These are phyloP conservation scores for Agonopterix arenella DNA, from an alignment of 2,888 invertebrate species.

Conservation along the genomic window DNA sequence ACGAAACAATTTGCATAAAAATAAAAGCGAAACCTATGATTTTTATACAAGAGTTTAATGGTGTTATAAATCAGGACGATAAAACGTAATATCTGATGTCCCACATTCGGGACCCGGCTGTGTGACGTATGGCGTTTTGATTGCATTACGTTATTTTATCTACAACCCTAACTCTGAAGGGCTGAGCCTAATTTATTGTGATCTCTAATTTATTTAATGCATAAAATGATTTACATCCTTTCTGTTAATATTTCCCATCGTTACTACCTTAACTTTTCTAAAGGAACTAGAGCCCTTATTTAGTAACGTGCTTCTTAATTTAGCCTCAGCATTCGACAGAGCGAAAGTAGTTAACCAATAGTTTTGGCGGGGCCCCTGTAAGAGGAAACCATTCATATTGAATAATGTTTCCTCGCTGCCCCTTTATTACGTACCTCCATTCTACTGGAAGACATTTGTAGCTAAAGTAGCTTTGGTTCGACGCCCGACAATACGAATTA, in stretches of 20 bases:
- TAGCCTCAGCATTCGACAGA: slow-evolving; percentile 30
- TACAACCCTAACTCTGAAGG: slow-evolving; percentile 3
- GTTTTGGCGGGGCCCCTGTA: slow-evolving; percentile 44
- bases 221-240: not conserved
- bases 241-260: not conserved
- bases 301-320: slow-evolving; percentile 26
- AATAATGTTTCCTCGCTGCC: slow-evolving; percentile 56
- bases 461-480: slow-evolving; percentile 38
- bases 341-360: slow-evolving; percentile 48
- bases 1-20: slow-evolving; percentile 46
- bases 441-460: slow-evolving; percentile 43
- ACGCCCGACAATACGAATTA: slow-evolving; percentile 35
- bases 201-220: not conserved
- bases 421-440: slow-evolving; percentile 45
- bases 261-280: slow-evolving; percentile 4
- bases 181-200: slow-evolving; percentile 1
- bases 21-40: slow-evolving; percentile 42
- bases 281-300: no score
- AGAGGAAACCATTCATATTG: slow-evolving; percentile 63
- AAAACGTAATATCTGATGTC: slow-evolving; percentile 44
- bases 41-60: slow-evolving; percentile 49
- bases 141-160: slow-evolving; percentile 28
- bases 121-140: slow-evolving; percentile 37
- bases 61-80: slow-evolving; percentile 51
- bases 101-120: slow-evolving; percentile 16